Conservation (phyloP, 2,113 vertebrate genomes). For the Coturnix japonica region DNA sequence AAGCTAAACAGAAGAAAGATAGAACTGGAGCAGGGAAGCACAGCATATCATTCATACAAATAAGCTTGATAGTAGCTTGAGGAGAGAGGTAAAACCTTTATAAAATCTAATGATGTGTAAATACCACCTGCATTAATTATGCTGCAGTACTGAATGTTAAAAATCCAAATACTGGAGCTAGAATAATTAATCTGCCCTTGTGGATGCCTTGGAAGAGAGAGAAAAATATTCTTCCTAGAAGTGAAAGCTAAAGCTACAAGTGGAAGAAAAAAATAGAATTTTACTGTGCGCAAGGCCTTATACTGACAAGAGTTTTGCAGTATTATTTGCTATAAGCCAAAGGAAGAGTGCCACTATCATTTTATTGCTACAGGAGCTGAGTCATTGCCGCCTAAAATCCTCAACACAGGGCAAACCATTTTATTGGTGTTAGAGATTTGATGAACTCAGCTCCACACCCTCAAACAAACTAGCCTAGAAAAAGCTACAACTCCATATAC, state of each 20-base stretch:
- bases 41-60: constrained; percentile 20
- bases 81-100: constrained; percentile 64
- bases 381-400: background rate
- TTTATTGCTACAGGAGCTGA: background rate
- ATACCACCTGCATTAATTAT: constrained; percentile 75
- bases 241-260: background rate
- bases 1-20: background rate
- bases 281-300: background rate
- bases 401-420: background rate
- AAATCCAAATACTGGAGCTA: constrained; percentile 34
- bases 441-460: background rate
- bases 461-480: background rate
- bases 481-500: background rate
- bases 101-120: constrained; percentile 72
- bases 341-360: background rate
- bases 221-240: background rate
- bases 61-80: constrained; percentile 38
- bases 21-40: background rate
- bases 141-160: constrained; percentile 38
- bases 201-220: constrained; percentile 42
- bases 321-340: background rate
- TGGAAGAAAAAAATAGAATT: background rate
- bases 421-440: background rate
- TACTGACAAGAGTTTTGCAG: background rate
- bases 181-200: constrained; percentile 72